Evolutionary conservation across 2,797 vertebrate genomes (phyloP), one percentile per base, ranked within the genome.

Genomic region (Jordanella pulchra): DNA sequence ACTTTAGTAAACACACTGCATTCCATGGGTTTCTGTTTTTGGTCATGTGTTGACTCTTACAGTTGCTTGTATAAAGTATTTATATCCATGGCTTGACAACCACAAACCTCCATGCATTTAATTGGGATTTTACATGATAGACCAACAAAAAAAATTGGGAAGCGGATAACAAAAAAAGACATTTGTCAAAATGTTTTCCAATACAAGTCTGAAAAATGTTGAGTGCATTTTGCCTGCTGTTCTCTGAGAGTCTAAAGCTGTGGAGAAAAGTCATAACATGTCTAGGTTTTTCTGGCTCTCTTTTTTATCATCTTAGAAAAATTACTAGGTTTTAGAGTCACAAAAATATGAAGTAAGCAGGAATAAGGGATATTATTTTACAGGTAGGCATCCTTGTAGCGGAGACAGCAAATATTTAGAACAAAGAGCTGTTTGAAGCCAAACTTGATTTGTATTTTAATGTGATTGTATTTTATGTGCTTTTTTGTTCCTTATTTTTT

Each of bases 1-100:
- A 73, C 80, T 89, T 84, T 54, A 64, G 81, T 85, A 90, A 92
- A 90, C 87, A 88, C 58, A 60, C 75, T 64, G 69, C 81, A 79
- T 82, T 79, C 82, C 77, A 50, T 9, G 74, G 83, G 78, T 73
- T 77, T 77, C 68, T 65, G 71, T 75, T 72, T 82, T 71, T 75
- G 69, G 66, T 15, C 60, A 56, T 75, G 71, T 65, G 50, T 77
- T 63, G 25, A 64, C 50, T 54, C 65, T 64, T 67, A 60, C 7
- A 60, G 66, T 32, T 35, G 10, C 30, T 60, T 35, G 60, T 35
- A 63, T n/a, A 42, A 63, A n/a, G 35, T 39, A 14, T 39, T 42
- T 23, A 63, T 1, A 42, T 14, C 60, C 23, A 30, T 25, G 60
- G 35, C 35, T 42, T 63, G 60, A 15, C 60, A n/a, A 63, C 60